Conservation (phyloP, 2,888 invertebrate genomes). For the Brachyopa scutellaris region DNA sequence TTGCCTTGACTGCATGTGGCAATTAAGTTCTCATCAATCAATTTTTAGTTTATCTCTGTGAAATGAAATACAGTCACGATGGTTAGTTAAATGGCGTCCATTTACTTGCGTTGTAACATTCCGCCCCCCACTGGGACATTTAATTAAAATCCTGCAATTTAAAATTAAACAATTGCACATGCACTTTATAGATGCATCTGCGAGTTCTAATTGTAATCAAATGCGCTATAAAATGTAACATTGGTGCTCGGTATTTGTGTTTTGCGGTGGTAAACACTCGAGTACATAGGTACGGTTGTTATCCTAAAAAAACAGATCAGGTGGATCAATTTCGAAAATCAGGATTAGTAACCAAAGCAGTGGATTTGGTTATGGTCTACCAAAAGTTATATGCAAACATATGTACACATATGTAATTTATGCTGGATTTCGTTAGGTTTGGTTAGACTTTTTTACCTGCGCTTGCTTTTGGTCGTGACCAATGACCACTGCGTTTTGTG, state of each 20-base stretch:
- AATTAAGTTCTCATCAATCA: slow-evolving; percentile 57
- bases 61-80: not conserved
- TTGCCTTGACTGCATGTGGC: too few species aligned
- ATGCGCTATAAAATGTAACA: slow-evolving; percentile 29
- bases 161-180: slow-evolving; percentile 61
- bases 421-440: slow-evolving; percentile 31
- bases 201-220: slow-evolving; percentile 55
- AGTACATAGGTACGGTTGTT: too few species aligned
- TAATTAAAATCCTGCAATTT: slow-evolving; percentile 67
- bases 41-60: slow-evolving; percentile 15
- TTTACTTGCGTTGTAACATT: slow-evolving; percentile 22
- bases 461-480: slow-evolving; percentile 24
- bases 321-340: slow-evolving; percentile 60
- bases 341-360: slow-evolving; percentile 48
- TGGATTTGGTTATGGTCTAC: slow-evolving; percentile 62
- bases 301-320: too few species aligned
- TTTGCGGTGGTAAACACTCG: slow-evolving; percentile 43
- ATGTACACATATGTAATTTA: too few species aligned
- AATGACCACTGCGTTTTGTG: slow-evolving; percentile 30
- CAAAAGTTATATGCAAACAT: too few species aligned
- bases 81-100: slow-evolving; percentile 11
- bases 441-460: not conserved
- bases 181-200: slow-evolving; percentile 28
- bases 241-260: slow-evolving; percentile 30
- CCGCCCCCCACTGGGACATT: slow-evolving; percentile 43